Evolutionary conservation across 2,113 vertebrate genomes (phyloP).

Genomic region (Strix aluco): DNA sequence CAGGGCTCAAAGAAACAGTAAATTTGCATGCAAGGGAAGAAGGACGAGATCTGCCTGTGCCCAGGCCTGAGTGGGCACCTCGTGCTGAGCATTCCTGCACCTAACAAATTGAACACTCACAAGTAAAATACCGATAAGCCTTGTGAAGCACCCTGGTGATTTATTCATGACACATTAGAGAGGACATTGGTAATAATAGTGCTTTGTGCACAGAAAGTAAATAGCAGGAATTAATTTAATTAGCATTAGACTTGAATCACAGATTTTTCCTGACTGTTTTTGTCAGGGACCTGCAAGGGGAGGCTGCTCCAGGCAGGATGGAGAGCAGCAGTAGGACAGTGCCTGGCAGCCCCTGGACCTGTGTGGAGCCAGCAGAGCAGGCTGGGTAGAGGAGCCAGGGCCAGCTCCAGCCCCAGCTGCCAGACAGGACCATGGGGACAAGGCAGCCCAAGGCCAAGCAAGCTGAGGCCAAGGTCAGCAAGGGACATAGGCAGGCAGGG

Average conservation of each 20-base stretch:
- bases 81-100: background rate
- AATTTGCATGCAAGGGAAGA: background rate
- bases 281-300: background rate
- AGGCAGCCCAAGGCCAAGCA: background rate
- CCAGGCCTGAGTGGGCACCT: background rate
- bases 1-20: background rate
- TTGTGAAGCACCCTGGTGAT: background rate
- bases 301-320: background rate
- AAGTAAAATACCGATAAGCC: background rate
- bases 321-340: background rate
- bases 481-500: background rate
- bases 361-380: background rate
- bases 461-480: background rate
- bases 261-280: background rate
- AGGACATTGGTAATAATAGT: background rate
- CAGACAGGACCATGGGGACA: background rate
- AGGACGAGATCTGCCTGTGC: background rate
- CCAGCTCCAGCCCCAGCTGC: background rate
- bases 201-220: background rate
- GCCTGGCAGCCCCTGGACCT: no score
- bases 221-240: background rate
- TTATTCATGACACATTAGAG: background rate
- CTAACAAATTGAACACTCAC: background rate
- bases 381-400: background rate
- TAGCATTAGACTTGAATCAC: background rate